phyloP scores from a whole-genome alignment of 1,140 invertebrate species.

The Mya arenaria region DNA sequence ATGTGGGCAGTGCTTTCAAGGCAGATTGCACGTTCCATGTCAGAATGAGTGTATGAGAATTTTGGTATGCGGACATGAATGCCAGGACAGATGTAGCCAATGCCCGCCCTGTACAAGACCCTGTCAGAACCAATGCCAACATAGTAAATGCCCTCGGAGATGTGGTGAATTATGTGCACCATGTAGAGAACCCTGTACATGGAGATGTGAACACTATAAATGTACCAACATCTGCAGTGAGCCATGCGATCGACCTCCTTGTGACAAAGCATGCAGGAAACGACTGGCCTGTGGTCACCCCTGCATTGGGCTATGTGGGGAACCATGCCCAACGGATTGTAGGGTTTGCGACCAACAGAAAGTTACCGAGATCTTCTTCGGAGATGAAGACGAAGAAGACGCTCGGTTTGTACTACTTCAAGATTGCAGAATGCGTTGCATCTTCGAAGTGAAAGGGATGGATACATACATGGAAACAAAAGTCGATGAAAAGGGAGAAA shows the following conservation, averaged over 20 bases:
- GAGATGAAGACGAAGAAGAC: constrained; percentile 75
- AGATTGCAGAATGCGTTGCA: constrained; percentile 60
- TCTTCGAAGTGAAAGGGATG: constrained; percentile 58
- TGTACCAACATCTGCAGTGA: constrained; percentile 84
- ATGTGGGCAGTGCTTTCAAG: constrained; percentile 82
- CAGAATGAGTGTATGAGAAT: constrained; percentile 69
- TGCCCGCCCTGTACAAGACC: constrained; percentile 85
- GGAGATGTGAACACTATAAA: constrained; percentile 82
- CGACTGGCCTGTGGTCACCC: constrained; percentile 83
- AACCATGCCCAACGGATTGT: constrained; percentile 82
- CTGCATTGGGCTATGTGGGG: constrained; percentile 85
- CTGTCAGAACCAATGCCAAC: constrained; percentile 84
- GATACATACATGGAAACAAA: constrained; percentile 82
- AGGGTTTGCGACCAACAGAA: constrained; percentile 73
- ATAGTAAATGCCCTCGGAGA: constrained; percentile 82
- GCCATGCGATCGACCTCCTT: constrained; percentile 81
- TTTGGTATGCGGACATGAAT: constrained; percentile 80
- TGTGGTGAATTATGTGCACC: constrained; percentile 85
- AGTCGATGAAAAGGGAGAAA: constrained; percentile 72
- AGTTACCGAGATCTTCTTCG: constrained; percentile 84
- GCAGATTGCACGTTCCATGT: constrained; percentile 84
- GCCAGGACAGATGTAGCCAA: constrained; percentile 66
- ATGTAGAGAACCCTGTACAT: constrained; percentile 83
- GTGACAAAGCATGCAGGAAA: constrained; percentile 30
- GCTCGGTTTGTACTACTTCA: constrained; percentile 66